Evolutionary conservation across 2,888 invertebrate species (phyloP).

Genomic region (Caenorhabditis uteleia): DNA sequence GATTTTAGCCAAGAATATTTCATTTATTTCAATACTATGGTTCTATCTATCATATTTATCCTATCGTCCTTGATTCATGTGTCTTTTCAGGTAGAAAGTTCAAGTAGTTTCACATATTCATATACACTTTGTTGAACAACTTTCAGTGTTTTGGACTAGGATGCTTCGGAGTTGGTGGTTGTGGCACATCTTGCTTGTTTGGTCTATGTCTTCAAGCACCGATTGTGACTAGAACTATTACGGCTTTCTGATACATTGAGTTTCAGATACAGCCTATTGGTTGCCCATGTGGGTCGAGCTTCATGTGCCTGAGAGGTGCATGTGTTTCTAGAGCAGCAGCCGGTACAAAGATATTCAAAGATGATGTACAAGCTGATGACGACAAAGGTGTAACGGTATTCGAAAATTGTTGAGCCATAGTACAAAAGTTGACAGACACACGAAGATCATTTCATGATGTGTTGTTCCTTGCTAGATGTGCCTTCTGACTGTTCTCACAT

Average conservation of each 20-base stretch:
- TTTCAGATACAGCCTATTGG: slow-evolving; percentile 31
- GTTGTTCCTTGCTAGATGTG: slow-evolving; percentile 42
- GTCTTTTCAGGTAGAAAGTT: no score
- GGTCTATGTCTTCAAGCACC: slow-evolving; percentile 36
- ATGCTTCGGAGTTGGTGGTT: slow-evolving; percentile 42
- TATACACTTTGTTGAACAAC: no score
- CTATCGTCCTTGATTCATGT: no score
- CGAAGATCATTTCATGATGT: slow-evolving; percentile 44
- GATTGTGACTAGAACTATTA: slow-evolving; percentile 9
- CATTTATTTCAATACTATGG: no score
- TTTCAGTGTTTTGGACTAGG: slow-evolving; percentile 40
- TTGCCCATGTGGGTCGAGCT: slow-evolving; percentile 41
- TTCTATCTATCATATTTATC: no score
- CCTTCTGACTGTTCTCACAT: slow-evolving; percentile 17
- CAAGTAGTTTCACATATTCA: neutral
- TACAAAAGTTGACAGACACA: slow-evolving; percentile 33
- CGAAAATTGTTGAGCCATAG: neutral
- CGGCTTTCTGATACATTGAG: neutral
- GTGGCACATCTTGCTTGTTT: slow-evolving; percentile 38
- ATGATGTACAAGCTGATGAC: slow-evolving; percentile 13
- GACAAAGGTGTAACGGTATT: no score
- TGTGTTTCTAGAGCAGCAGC: slow-evolving; percentile 40
- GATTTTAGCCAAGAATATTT: no score
- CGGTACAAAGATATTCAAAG: slow-evolving; percentile 43
- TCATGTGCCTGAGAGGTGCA: slow-evolving; percentile 41